Evolutionary conservation across 2,888 invertebrate genomes (phyloP).

Genomic region (Ferdinandea cuprea): DNA sequence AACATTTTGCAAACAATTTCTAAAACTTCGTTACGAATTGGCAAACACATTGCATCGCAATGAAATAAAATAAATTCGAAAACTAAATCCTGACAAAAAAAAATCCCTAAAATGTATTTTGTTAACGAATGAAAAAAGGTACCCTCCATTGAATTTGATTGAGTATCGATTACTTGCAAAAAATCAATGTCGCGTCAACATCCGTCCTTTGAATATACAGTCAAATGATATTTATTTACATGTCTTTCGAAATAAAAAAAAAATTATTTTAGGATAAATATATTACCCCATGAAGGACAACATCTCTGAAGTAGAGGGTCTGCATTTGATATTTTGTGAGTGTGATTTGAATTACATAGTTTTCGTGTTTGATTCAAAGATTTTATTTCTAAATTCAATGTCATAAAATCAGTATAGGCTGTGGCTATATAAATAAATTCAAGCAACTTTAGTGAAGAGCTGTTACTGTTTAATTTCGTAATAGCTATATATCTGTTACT

Average conservation of each 20-base stretch:
- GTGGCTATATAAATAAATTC: too few species aligned
- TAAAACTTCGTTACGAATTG: neutral
- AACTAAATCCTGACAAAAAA: neutral
- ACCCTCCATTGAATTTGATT: constrained; percentile 6
- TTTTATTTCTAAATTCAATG: too few species aligned
- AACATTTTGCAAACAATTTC: neutral
- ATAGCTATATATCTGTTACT: too few species aligned
- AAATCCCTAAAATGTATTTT: neutral
- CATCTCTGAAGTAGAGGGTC: neutral
- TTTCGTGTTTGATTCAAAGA: too few species aligned
- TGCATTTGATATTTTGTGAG: too few species aligned
- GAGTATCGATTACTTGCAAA: constrained; percentile 5
- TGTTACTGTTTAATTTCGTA: too few species aligned
- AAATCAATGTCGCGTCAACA: constrained; percentile 13
- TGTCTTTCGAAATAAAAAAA: too few species aligned
- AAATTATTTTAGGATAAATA: too few species aligned
- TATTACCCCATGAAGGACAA: neutral
- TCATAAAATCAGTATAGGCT: too few species aligned
- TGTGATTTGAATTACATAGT: too few species aligned
- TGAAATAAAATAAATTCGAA: neutral
- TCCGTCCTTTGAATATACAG: neutral
- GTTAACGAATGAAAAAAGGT: constrained; percentile 2
- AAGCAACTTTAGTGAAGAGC: too few species aligned
- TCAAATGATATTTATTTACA: too few species aligned
- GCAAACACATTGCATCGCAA: constrained; percentile 12